Evolutionary conservation across 2,113 vertebrate species (phyloP), one percentile per base, ranked within the genome.

Genomic region (Lamprotornis superbus): DNA sequence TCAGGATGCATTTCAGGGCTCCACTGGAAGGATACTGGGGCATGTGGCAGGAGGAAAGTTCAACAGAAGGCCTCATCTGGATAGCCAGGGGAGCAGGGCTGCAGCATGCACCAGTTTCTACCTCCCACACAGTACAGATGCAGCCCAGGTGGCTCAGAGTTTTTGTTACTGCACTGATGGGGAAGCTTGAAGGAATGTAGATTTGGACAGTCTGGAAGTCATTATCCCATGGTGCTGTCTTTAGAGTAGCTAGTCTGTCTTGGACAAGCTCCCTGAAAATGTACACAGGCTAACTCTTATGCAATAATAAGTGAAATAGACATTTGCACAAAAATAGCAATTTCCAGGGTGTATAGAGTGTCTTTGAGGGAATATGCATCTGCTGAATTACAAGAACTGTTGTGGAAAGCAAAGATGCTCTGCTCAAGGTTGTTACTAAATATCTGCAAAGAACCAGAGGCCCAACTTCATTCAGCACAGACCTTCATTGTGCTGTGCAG

Each of bases 81-180:
- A 30, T 7, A 49, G n/a, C 22, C 9, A 31, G 64, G 56, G 52
- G 22, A 95, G 49, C 17, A 37, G 59, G 35, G 75, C 79, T 68
- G 49, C 8, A 53, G 64, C 46, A 19, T 56, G 27, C 84, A 69
- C 59, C 77, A 3, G 40, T 16, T 49, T 44, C 73, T 80, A 87
- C 93, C 93, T 94, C 96, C 95, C 96, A 96, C 91, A 63, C 69
- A 84, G 83, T 27, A 70, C 94, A 96, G 93, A 96, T 95, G 94
- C 71, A 81, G 73, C 64, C 93, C 96, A 96, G 89, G 96, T 96
- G 96, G 76, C 80, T 91, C 75, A 59, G 69, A 40, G 25, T 20
- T 89, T 91, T 91, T 82, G 60, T 83, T 73, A 37, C 46, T 49
- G 67, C 76, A 31, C 25, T 69, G 67, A 69, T 69, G 46, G 76